A percentile compares a stretch with the other conserved stretches of the same genome.
Conservation (phyloP, 2,113 vertebrate genomes). For the Martes martes region DNA sequence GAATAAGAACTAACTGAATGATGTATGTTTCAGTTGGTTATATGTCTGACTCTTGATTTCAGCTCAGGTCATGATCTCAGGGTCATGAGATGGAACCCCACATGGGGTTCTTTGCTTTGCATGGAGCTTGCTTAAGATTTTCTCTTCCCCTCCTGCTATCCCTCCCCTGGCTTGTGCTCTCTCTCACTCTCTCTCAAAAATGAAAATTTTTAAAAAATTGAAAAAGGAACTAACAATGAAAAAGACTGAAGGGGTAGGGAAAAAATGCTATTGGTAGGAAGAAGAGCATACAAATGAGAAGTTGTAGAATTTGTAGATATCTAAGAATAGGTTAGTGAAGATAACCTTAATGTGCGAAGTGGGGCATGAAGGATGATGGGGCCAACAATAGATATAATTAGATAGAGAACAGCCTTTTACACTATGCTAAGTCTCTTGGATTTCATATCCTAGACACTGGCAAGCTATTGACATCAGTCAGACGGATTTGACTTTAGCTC, state of each 20-base stretch:
- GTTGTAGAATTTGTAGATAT: not conserved
- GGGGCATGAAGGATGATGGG: not conserved
- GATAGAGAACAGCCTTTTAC: not conserved
- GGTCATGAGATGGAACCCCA: not conserved
- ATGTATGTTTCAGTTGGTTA: not conserved
- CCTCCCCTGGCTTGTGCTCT: not conserved
- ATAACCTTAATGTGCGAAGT: not conserved
- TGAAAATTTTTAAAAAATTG: not conserved
- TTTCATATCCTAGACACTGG: not conserved
- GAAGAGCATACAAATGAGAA: not conserved
- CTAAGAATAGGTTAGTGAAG: not conserved
- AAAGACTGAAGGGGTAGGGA: not conserved
- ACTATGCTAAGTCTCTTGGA: not conserved
- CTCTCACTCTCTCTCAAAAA: not conserved
- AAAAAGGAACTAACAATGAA: not conserved
- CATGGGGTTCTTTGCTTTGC: not conserved
- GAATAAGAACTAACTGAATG: not conserved
- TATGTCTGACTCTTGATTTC: not conserved
- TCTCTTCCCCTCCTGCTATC: not conserved
- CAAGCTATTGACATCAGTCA: not conserved
- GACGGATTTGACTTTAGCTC: not conserved
- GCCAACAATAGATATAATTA: not conserved
- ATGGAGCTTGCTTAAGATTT: not conserved
- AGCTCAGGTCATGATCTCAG: not conserved
- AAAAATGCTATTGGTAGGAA: not conserved